Conservation (phyloP, 1,140 invertebrate genomes). For the Meloidogyne chitwoodi region DNA sequence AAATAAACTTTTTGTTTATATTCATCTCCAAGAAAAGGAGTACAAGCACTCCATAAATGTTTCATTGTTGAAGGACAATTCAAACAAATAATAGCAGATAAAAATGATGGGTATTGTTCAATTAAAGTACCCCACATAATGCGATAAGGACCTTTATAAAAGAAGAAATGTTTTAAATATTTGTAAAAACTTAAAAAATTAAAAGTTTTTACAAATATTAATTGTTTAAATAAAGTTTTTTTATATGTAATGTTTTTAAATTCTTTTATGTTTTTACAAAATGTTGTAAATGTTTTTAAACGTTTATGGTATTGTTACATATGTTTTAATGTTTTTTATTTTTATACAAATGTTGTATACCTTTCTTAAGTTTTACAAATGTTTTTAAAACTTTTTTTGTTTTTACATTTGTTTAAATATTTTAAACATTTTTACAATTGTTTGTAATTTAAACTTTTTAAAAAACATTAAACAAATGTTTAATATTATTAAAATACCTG, state of each 20-base stretch:
- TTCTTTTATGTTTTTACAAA: neutral
- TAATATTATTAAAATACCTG: neutral
- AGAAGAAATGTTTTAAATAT: neutral
- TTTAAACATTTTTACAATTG: no score
- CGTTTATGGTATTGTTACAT: neutral
- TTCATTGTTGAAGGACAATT: constrained; percentile 34
- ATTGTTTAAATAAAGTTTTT: no score
- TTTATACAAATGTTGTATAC: no score
- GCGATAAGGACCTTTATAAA: constrained; percentile 25
- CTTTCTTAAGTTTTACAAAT: no score
- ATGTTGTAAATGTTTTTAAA: neutral
- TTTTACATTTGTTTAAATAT: no score
- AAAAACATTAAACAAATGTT: neutral
- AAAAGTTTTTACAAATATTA: no score
- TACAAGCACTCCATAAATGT: constrained; percentile 33
- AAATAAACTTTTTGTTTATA: constrained; percentile 23
- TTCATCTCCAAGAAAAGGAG: constrained; percentile 28
- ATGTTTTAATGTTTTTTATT: no score
- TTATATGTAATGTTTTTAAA: no score
- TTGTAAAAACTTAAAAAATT: no score
- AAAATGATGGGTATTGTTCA: constrained; percentile 33
- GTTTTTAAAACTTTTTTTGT: no score
- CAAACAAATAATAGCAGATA: constrained; percentile 23
- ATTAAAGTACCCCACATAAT: constrained; percentile 38
- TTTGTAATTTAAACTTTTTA: no score